Percentiles rank a stretch among this genome's conserved stretches.
These are phyloP conservation scores for Ditylenchus dipsaci DNA, from an alignment of 1,140 invertebrate genomes.

Conservation along the genomic window DNA sequence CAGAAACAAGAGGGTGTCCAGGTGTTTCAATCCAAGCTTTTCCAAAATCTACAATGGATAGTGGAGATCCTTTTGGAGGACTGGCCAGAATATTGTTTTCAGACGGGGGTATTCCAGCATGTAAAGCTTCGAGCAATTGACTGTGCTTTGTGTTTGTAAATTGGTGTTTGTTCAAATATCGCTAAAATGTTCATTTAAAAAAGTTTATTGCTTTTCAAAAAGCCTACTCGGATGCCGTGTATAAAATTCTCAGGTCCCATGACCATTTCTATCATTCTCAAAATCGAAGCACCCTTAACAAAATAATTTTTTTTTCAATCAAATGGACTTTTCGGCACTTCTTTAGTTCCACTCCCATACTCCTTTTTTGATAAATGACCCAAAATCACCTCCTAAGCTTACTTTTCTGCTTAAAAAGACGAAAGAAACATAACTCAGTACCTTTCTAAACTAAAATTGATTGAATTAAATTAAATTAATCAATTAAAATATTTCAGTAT, in stretches of 20 bases:
- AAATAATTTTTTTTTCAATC: not conserved
- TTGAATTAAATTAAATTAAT: no score
- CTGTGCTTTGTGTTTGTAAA: conserved; percentile 36
- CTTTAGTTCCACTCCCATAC: not conserved
- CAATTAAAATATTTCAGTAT: no score
- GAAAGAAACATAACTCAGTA: no score
- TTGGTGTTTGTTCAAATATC: conserved; percentile 31
- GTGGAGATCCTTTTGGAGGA: conserved; percentile 28
- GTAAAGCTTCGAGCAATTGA: conserved; percentile 32
- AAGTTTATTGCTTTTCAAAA: not conserved
- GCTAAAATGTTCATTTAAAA: conserved; percentile 22
- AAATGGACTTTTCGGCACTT: not conserved
- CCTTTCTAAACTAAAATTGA: no score
- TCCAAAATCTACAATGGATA: conserved; percentile 35
- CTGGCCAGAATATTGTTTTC: conserved; percentile 31
- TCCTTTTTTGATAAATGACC: not conserved
- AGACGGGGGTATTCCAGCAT: conserved; percentile 32
- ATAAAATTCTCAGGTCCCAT: not conserved
- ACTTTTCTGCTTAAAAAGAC: no score
- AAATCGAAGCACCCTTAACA: not conserved
- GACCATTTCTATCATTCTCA: not conserved
- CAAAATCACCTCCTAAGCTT: no score
- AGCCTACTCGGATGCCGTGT: not conserved
- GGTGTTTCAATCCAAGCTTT: conserved; percentile 43
- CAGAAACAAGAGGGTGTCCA: conserved; percentile 40